Base-by-base conservation (phyloP, 2,113 vertebrate species). In the Elanoides forficatus region DNA sequence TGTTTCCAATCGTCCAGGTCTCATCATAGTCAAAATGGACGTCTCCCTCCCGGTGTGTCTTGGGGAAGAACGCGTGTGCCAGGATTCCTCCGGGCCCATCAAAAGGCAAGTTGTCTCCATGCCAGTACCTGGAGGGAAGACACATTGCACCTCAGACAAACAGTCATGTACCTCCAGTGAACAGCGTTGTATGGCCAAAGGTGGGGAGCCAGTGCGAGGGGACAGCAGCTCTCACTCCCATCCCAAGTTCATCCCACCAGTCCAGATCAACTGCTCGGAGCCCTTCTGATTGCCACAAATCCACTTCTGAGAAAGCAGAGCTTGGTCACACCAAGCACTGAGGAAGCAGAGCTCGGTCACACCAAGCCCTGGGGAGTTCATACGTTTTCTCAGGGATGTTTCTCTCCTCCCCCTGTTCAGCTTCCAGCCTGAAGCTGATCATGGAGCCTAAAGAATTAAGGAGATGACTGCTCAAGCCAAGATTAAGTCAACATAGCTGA, bases 11-110 rank as follows among this genome's bases (percentile, higher is more conserved):
- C 0, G 99, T 99, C 99, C 99, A 99, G 34, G 98, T 98, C 97
- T 99, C 99, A 0, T 99, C 99, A 3, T 99, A 99, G 98, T 99
- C 99, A 42, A 99, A 99, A 87, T 99, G 99, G 66, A 99, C 98
- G 1, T 99, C 99, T 30, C 99, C 99, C 78, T 99, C 98, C 13
- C 99, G 96, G 95, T 99, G 99, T 1, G 99, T 99, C 96, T 98
- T 98, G 38, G 99, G 99, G 96, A 99, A 99, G 97, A 99, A 99
- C 0, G 99, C 99, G 1, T 99, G 99, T 26, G 99, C 99, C 76
- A 99, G 97, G 75, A 99, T 99, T 70, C 99, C 99, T 25, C 99
- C 99, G 0, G 98, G 99, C 30, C 99, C 99, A 2, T 99, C 99
- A 17, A 99, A 99, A 22, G 99, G 99, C 55, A 99, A 87, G 85